phyloP scores from a whole-genome alignment of 2,797 vertebrate species.

The Thamnophis elegans region DNA sequence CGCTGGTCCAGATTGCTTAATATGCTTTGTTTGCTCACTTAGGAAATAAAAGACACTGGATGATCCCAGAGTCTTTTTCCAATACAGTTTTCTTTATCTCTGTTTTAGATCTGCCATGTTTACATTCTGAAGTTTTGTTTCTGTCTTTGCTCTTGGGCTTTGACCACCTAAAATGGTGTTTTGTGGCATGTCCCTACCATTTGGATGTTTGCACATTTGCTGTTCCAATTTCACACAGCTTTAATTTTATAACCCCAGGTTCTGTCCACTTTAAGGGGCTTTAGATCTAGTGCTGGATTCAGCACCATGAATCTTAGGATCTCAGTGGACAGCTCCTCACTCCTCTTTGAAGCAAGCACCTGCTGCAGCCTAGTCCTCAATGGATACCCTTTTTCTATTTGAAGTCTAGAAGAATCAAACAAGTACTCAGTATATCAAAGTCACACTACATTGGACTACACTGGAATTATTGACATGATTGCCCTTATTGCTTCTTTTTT shows the following conservation, averaged over 20 bases:
- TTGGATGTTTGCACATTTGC: not conserved
- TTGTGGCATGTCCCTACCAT: not conserved
- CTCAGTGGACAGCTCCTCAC: not conserved
- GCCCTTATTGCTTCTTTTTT: not conserved
- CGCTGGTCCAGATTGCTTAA: not conserved
- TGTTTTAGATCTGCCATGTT: not conserved
- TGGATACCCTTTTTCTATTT: not conserved
- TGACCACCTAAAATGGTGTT: not conserved
- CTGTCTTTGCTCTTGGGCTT: not conserved
- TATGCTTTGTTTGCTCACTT: not conserved
- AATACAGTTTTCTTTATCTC: not conserved
- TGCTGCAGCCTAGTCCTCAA: not conserved
- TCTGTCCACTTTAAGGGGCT: not conserved
- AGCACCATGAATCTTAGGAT: not conserved
- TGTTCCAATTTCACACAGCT: not conserved
- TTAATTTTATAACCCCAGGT: not conserved
- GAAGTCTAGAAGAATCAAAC: not conserved
- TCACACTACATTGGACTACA: not conserved
- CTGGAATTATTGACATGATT: not conserved
- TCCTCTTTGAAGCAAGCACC: not conserved
- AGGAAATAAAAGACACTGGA: not conserved
- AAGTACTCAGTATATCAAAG: not conserved
- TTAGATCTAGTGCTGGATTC: not conserved
- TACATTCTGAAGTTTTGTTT: not conserved
- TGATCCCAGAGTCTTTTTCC: not conserved